Conservation (phyloP, 1,140 invertebrate species). For the Cyrtorhinus lividipennis region DNA sequence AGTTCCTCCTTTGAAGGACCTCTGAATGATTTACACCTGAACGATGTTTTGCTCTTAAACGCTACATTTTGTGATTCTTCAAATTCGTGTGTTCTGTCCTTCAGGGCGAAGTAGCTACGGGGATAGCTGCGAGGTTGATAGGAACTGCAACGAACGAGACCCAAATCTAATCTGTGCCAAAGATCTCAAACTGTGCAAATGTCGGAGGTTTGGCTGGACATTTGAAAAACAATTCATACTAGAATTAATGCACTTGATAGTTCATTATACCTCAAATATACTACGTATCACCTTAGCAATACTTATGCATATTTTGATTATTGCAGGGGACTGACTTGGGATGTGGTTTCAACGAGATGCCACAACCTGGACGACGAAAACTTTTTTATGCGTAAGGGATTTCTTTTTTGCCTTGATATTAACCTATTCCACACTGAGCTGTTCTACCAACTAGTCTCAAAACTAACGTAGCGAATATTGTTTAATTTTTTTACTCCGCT, state of each 20-base stretch:
- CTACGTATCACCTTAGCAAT: too few species aligned
- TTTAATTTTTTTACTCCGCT: too few species aligned
- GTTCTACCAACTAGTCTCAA: too few species aligned
- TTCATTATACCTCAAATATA: too few species aligned
- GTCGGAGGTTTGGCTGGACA: constrained; percentile 16
- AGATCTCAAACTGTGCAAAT: constrained; percentile 18
- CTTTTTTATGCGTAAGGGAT: constrained; percentile 15
- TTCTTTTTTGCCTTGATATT: background rate
- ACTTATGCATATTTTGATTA: background rate
- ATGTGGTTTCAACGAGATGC: constrained; percentile 14
- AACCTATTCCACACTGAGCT: too few species aligned
- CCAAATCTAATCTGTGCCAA: constrained; percentile 19
- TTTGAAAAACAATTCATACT: background rate
- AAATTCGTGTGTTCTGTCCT: background rate
- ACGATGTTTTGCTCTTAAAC: background rate
- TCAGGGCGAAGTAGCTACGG: constrained; percentile 15
- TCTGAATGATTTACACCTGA: background rate
- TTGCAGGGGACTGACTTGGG: constrained; percentile 18
- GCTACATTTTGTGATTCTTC: background rate
- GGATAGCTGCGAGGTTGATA: constrained; percentile 18
- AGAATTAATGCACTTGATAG: background rate
- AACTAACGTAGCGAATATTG: too few species aligned
- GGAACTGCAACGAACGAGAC: constrained; percentile 18
- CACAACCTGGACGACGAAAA: constrained; percentile 14
- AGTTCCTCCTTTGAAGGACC: background rate